A percentile compares a stretch with the other conserved stretches of the same genome.
Conservation (phyloP, 2,797 vertebrate species). For the Hydrophis major region DNA sequence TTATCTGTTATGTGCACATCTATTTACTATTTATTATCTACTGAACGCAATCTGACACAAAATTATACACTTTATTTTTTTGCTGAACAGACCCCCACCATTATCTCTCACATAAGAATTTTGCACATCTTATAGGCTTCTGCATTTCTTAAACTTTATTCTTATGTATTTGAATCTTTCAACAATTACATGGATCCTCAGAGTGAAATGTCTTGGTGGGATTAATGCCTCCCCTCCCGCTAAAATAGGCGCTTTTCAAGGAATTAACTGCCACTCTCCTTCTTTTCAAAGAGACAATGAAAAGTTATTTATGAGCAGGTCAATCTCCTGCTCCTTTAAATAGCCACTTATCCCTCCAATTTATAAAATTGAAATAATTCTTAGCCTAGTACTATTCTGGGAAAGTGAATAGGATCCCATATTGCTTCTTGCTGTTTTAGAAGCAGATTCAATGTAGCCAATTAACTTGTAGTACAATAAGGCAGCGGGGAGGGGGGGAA, state of each 20-base stretch:
- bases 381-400: neutral
- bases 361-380: neutral
- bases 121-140: neutral
- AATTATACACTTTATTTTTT: neutral
- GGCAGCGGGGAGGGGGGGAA: neutral
- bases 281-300: neutral
- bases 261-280: neutral
- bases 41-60: neutral
- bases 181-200: too few relatives aligned
- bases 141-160: neutral
- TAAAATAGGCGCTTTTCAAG: neutral
- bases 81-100: neutral
- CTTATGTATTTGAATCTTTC: neutral
- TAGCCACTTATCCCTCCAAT: neutral
- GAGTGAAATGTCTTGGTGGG: neutral
- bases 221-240: neutral
- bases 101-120: neutral
- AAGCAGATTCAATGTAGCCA: neutral
- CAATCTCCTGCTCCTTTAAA: neutral
- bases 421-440: neutral
- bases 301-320: neutral
- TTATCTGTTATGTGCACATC: constrained; percentile 32
- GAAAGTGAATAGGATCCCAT: neutral
- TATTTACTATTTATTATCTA: neutral
- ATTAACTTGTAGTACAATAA: constrained; percentile 31